Conservation (phyloP, 2,113 vertebrate species). For the Passer montanus region DNA sequence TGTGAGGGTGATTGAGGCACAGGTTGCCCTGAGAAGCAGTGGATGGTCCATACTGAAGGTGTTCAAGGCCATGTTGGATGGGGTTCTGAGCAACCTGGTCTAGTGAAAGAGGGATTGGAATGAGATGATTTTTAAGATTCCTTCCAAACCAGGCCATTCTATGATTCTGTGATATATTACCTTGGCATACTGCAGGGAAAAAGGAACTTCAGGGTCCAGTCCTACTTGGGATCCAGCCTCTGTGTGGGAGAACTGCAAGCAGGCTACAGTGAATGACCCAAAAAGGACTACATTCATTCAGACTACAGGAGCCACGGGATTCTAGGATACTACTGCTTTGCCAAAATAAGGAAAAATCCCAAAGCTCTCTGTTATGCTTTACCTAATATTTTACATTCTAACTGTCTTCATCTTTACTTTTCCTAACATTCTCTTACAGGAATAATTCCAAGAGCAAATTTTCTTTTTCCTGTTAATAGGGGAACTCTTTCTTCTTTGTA, state of each 20-base stretch:
- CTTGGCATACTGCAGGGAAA: background rate
- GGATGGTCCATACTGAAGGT: background rate
- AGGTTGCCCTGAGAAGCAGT: background rate
- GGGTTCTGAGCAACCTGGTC: background rate
- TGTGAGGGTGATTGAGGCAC: background rate
- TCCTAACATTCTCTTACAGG: background rate
- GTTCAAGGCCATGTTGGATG: background rate
- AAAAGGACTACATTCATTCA: background rate
- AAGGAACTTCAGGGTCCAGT: background rate
- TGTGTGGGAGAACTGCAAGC: background rate
- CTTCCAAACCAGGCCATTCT: background rate
- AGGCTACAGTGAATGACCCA: background rate
- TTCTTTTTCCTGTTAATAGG: background rate
- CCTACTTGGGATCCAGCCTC: background rate
- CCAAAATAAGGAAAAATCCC: background rate
- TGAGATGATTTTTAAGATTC: background rate
- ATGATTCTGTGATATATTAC: background rate
- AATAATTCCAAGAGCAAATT: background rate
- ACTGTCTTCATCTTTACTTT: background rate
- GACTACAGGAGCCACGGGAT: background rate
- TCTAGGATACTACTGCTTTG: background rate
- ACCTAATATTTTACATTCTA: background rate
- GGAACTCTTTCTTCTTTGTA: background rate
- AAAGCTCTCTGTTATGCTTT: background rate
- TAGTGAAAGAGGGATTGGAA: background rate